These are phyloP conservation scores for Propithecus perrieri DNA, from an alignment of 2,797 vertebrate species.

Conservation along the genomic window DNA sequence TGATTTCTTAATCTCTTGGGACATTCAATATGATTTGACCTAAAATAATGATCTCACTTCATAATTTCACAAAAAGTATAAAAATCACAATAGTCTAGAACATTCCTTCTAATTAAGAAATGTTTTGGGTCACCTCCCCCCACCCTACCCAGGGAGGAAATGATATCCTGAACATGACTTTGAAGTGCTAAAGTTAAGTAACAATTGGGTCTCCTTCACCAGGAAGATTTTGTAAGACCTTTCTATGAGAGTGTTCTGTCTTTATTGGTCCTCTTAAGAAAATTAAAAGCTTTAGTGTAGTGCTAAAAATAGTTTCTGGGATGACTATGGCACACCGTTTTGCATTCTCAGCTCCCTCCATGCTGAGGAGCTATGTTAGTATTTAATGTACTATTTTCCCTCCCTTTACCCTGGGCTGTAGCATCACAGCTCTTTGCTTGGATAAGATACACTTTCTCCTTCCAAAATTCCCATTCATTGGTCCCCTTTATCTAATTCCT, in stretches of 20 bases:
- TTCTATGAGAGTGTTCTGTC: neutral
- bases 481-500: neutral
- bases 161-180: neutral
- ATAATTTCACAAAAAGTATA: constrained; percentile 40
- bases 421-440: neutral
- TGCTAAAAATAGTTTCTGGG: neutral
- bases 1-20: constrained; percentile 54
- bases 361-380: neutral
- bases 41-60: constrained; percentile 46
- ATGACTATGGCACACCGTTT: neutral
- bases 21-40: constrained; percentile 60
- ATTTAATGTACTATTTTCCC: neutral
- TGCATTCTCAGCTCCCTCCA: neutral
- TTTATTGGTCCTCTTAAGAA: neutral
- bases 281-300: neutral
- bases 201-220: neutral
- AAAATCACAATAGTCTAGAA: constrained; percentile 45
- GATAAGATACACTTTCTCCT: neutral
- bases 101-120: constrained; percentile 9
- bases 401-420: neutral
- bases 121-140: too few species aligned
- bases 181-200: neutral
- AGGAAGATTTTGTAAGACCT: neutral
- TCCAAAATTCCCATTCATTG: neutral
- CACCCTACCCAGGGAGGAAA: neutral